Base-by-base conservation (phyloP, 2,888 invertebrate genomes). In the Rhagium mordax region DNA sequence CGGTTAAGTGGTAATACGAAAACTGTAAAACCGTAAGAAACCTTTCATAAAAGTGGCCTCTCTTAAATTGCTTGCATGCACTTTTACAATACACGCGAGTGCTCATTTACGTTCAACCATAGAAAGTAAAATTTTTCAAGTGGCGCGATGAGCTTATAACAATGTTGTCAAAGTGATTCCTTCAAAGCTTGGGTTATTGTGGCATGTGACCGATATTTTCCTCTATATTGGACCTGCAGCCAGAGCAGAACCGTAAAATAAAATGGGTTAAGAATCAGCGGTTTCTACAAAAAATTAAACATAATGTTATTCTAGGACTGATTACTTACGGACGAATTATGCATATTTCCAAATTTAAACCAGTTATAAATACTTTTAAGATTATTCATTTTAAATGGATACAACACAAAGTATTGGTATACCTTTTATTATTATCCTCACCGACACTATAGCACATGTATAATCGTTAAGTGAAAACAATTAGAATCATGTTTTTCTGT, bases 1-100 rank as follows among this genome's bases (percentile, higher is more conserved):
- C 77, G 76, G 73, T 79, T 73, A 79, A 80, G 76, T 73, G 70
- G 80, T 70, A 71, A 72, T 74, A 74, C 47, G 61, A 69, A 69
- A 76, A 71, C 70, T 64, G 69, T 74, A 71, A 67, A 57, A 69
- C 69, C 59, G 21, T 61, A 55, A 60, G 70, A 53, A 69, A 69
- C 55, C 33, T 61, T 60, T 53, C 65, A 69, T 64, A 77, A 74
- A 57, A 72, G 68, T 67, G 64, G 74, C 72, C 73, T 70, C 76
- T 79, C 71, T 62, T 72, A 78, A 80, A 78, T 71, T 78, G 75
- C 79, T 76, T 72, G 74, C 75, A 75, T 78, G 77, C 78, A 72
- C 72, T 76, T 78, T 80, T 68, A 74, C 67, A 70, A 73, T 70
- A 70, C 78, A 78, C 75, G 77, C 75, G 67, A 78, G 62, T 60